phyloP scores from a whole-genome alignment of 2,888 invertebrate species.

The Pristionchus japonicus region DNA sequence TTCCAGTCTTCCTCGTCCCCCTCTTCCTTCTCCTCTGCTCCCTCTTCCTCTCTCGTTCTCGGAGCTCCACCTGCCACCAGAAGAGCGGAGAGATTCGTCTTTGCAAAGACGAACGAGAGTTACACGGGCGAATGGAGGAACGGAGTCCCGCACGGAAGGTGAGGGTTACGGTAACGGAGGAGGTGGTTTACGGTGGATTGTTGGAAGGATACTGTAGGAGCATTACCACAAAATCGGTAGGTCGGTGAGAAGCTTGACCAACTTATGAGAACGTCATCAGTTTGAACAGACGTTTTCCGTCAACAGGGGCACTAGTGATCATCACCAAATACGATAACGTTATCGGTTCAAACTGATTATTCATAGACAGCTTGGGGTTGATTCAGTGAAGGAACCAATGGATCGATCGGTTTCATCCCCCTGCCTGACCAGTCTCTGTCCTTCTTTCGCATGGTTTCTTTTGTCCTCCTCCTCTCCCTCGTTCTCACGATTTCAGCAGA shows the following conservation, averaged over 20 bases:
- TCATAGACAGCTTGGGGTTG: too few species aligned
- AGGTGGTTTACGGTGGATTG: neutral
- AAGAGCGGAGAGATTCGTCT: conserved; percentile 20
- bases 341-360: too few species aligned
- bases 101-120: neutral
- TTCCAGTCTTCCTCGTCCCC: neutral
- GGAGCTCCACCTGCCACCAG: neutral
- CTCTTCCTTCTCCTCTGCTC: neutral
- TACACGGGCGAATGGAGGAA: conserved; percentile 40
- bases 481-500: neutral
- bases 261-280: too few species aligned
- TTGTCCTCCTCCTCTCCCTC: neutral
- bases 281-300: too few species aligned
- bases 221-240: too few species aligned
- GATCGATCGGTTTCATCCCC: neutral
- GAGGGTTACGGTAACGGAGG: neutral
- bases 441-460: neutral
- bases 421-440: neutral
- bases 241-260: too few species aligned
- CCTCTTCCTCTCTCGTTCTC: neutral
- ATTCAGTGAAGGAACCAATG: too few species aligned
- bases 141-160: conserved; percentile 42
- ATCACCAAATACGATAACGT: too few species aligned
- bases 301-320: too few species aligned
- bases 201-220: too few species aligned